Evolutionary conservation across 2,888 invertebrate species (phyloP).

Genomic region (Caprella mutica): DNA sequence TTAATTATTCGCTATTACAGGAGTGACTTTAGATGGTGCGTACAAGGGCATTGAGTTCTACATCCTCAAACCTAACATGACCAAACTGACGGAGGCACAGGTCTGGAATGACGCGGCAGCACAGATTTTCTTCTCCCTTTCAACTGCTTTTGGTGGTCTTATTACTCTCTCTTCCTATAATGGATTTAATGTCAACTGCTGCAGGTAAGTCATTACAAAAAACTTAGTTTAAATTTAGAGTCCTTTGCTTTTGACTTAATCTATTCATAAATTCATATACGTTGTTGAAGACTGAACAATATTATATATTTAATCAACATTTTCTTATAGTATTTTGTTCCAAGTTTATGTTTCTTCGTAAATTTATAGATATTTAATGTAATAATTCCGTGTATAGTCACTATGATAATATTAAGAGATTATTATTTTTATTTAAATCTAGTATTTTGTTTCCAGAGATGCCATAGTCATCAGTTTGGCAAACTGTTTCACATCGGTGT

Average conservation of each 20-base stretch:
- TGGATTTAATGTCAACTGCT: conserved; percentile 36
- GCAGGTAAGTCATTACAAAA: conserved; percentile 17
- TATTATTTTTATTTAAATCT: too few species aligned
- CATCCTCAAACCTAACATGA: conserved; percentile 59
- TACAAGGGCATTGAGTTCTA: conserved; percentile 65
- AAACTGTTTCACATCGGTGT: conserved; percentile 30
- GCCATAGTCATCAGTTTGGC: conserved; percentile 22
- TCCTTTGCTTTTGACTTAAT: too few species aligned
- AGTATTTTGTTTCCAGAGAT: conserved; percentile 23
- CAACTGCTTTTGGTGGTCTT: conserved; percentile 36
- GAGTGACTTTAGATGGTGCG: conserved; percentile 67
- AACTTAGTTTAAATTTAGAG: too few species aligned
- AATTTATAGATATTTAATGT: too few species aligned
- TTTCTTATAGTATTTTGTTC: too few species aligned
- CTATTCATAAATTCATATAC: too few species aligned
- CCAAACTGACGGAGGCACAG: conserved; percentile 55
- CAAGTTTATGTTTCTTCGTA: too few species aligned
- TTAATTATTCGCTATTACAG: conserved; percentile 1
- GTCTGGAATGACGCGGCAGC: conserved; percentile 39
- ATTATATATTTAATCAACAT: too few species aligned
- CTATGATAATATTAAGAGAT: too few species aligned
- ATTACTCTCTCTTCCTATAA: conserved; percentile 37
- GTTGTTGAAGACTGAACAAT: too few species aligned
- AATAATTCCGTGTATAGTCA: too few species aligned
- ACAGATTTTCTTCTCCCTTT: conserved; percentile 37